Evolutionary conservation across 2,888 invertebrate species (phyloP).

Genomic region (Rugalucina vietnamica): DNA sequence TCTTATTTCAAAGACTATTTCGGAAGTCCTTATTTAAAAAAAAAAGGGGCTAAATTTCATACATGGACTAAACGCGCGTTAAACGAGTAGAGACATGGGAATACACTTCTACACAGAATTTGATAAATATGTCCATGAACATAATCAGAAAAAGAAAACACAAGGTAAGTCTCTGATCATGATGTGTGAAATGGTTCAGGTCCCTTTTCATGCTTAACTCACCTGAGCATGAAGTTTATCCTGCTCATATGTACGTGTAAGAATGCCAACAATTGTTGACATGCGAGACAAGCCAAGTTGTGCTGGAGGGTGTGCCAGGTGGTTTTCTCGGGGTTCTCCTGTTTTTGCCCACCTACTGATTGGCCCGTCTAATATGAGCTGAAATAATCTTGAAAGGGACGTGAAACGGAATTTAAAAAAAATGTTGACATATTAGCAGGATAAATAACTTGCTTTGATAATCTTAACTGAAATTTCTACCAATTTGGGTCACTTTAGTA

Average conservation of each 20-base stretch:
- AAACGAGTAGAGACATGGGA: background rate
- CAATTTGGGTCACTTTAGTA: no score
- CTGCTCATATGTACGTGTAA: no score
- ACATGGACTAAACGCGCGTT: background rate
- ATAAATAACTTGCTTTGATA: no score
- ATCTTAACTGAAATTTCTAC: no score
- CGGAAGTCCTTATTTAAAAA: background rate
- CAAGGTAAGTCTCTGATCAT: background rate
- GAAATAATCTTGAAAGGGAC: no score
- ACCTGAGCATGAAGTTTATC: background rate
- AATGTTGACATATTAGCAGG: no score
- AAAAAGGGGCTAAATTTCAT: background rate
- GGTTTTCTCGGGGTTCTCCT: background rate
- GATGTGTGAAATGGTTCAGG: no score
- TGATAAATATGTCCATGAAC: background rate
- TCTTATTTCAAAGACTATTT: background rate
- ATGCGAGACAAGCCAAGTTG: background rate
- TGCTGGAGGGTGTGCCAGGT: background rate
- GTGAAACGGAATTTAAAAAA: background rate
- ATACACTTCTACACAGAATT: background rate
- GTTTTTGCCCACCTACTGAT: no score
- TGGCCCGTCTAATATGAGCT: no score
- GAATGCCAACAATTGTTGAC: no score
- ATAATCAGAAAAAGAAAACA: background rate
- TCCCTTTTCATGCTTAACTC: background rate